Conservation (phyloP, 2,113 vertebrate genomes). For the Bungarus multicinctus region DNA sequence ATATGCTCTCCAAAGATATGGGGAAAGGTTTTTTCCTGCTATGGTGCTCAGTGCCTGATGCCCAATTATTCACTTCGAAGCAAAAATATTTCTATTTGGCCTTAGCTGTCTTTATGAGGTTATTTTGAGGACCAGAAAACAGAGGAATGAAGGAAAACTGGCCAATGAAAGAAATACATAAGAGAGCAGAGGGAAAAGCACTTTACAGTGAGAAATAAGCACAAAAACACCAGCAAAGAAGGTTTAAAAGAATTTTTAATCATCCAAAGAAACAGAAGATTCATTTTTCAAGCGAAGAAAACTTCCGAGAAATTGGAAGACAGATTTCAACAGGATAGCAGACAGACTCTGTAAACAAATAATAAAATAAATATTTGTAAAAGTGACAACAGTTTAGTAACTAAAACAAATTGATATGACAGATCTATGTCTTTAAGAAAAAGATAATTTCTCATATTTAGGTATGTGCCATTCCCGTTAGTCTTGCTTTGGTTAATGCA, state of each 20-base stretch:
- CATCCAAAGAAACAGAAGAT: not conserved
- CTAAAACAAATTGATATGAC: not conserved
- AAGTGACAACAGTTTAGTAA: not conserved
- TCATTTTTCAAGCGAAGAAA: not conserved
- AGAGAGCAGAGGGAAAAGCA: not conserved
- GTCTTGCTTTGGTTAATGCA: constrained; percentile 39
- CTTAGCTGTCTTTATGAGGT: not conserved
- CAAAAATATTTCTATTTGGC: not conserved
- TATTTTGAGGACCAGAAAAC: not conserved
- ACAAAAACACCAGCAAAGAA: not conserved
- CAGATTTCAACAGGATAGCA: not conserved
- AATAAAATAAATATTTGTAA: not conserved
- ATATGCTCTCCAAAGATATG: not conserved
- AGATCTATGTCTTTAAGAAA: not conserved
- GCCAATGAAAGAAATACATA: not conserved
- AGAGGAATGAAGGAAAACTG: not conserved
- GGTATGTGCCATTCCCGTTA: constrained; percentile 11
- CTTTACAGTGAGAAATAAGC: not conserved
- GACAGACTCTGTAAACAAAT: not conserved
- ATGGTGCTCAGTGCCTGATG: not conserved
- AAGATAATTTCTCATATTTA: not conserved
- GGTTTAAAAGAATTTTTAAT: not conserved
- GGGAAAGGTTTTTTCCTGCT: not conserved
- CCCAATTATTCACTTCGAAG: not conserved
- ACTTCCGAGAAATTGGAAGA: not conserved